Percentiles rank a stretch among this genome's conserved stretches.
Conservation (phyloP, 1,140 invertebrate genomes). For the Trypoxylus dichotomus region DNA sequence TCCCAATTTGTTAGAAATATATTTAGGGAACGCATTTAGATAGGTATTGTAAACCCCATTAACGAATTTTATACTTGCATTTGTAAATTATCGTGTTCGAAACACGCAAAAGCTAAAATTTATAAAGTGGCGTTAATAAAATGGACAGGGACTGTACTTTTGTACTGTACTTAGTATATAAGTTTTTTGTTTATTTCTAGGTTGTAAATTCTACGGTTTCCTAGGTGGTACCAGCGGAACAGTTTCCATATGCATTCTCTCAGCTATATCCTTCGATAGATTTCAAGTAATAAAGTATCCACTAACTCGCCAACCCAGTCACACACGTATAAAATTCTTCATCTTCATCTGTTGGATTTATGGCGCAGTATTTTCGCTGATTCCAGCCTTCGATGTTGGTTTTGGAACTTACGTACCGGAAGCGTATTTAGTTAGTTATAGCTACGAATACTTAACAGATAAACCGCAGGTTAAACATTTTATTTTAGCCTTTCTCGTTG, state of each 20-base stretch:
- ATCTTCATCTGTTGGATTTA: conserved; percentile 73
- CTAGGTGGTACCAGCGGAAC: conserved; percentile 71
- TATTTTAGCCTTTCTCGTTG: conserved; percentile 69
- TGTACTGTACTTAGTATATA: too few species aligned
- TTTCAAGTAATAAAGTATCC: conserved; percentile 74
- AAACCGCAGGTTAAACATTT: conserved; percentile 60
- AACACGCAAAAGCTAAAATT: too few species aligned
- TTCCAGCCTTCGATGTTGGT: conserved; percentile 69
- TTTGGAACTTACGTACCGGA: conserved; percentile 75
- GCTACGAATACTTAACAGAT: conserved; percentile 75
- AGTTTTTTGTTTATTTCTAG: too few species aligned
- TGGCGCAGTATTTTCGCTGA: conserved; percentile 64
- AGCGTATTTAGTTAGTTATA: conserved; percentile 77
- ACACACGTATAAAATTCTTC: conserved; percentile 62
- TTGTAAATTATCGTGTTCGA: too few species aligned
- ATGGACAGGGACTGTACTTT: too few species aligned
- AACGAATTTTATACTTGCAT: too few species aligned
- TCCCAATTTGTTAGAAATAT: too few species aligned
- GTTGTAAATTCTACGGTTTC: conserved; percentile 71
- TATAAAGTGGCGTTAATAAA: too few species aligned
- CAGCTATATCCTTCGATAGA: conserved; percentile 70
- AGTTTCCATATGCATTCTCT: conserved; percentile 69
- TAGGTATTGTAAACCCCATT: too few species aligned
- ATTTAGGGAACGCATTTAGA: too few species aligned
- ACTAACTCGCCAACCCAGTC: conserved; percentile 65